Base-by-base conservation (phyloP, 1,140 invertebrate species). In the Lasioglossum albipes region DNA sequence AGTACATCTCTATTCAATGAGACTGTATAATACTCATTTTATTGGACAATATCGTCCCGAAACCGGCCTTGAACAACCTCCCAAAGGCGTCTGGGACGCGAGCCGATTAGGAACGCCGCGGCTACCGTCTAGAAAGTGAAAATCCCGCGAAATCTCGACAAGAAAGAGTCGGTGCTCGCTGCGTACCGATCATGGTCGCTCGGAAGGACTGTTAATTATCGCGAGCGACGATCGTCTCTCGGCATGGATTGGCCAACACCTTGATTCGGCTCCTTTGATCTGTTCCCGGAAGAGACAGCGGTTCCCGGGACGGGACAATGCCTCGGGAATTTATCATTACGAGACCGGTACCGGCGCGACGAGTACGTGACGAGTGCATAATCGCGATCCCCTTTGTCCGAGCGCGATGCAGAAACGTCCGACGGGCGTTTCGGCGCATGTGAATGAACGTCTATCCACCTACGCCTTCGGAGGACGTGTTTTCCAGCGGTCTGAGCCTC, bases 281-380 rank as follows among this genome's bases (percentile, higher is more conserved):
- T 9, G 22, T 79, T 74, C 77, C 62, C 49, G 61, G 70, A 74
- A 79, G 65, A 66, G 22, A 10, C 52, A 41, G 12, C 12, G 70
- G 5, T 79, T 79, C 77, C 71, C 10, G 71, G 77, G 66, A 79
- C 49, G 9, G 71, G 71, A 79, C 77, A 79, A 79, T 79, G 77
- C 62, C 70, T 31, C 49, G 77, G 62, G 71, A 41, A 79, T 79
- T 79, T 79, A 79, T 79, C 77, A 79, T 79, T 79, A 70, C 77
- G 71, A 22, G 77, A 36, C 45, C 41, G 42, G 61, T 49, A 57
- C 71, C 52, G 62, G 36, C 31, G 77, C 20, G 45, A 49, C 57
- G 61, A 65, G 70, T 79, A 79, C 77, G 77, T 79, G 77, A 79
- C 77, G 71, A 79, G 77, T 79, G 77, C 77, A 79, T 79, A 79